Conservation (phyloP, 1,140 invertebrate species). For the Ylistrum balloti region DNA sequence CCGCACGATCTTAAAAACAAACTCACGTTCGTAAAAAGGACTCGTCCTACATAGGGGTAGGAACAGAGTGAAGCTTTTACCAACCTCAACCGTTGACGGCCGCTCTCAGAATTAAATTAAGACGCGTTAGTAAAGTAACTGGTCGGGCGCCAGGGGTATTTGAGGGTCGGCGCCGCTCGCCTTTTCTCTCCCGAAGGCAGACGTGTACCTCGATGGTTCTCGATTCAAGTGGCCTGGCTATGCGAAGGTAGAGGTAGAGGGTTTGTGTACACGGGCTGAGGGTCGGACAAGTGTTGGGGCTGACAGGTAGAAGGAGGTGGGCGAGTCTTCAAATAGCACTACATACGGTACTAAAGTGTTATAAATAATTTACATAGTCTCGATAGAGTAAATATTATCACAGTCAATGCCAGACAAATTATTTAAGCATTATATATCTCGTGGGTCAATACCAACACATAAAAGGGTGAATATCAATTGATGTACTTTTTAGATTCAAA, state of each 20-base stretch:
- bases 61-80: conserved; percentile 19
- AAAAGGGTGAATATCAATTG: conserved; percentile 39
- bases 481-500: conserved; percentile 8
- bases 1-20: conserved; percentile 38
- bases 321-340: conserved; percentile 37
- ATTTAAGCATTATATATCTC: conserved; percentile 23
- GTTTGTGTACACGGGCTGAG: conserved; percentile 24
- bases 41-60: background rate
- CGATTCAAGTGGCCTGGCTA: conserved; percentile 27
- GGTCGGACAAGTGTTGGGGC: conserved; percentile 30
- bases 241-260: conserved; percentile 4
- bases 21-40: conserved; percentile 38
- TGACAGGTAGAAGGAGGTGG: conserved; percentile 31
- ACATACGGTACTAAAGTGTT: conserved; percentile 33
- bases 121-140: conserved; percentile 33
- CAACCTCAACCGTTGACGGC: background rate
- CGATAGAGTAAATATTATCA: conserved; percentile 35
- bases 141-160: conserved; percentile 36
- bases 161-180: conserved; percentile 29
- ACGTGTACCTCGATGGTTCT: conserved; percentile 18
- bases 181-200: background rate
- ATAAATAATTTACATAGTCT: conserved; percentile 40
- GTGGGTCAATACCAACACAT: background rate
- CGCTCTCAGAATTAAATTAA: conserved; percentile 35
- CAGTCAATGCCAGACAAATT: conserved; percentile 15